Evolutionary conservation across 2,113 vertebrate species (phyloP).

Genomic region (Aptenodytes patagonicus): DNA sequence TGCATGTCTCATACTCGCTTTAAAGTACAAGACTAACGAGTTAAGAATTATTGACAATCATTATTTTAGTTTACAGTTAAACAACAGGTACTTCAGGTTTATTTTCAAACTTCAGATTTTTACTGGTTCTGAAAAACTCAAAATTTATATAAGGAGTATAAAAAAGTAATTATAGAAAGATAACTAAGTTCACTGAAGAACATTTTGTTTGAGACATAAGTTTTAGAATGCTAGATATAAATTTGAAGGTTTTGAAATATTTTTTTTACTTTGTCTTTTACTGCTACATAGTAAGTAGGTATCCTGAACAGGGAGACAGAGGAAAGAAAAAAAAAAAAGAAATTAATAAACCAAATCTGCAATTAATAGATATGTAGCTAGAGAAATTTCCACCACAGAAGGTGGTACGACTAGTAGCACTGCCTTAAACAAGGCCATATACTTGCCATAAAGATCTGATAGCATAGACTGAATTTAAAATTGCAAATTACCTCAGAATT

Average conservation of each 20-base stretch:
- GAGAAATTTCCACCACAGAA: neutral
- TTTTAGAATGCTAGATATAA: neutral
- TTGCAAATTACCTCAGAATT: slow-evolving; percentile 65
- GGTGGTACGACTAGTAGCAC: neutral
- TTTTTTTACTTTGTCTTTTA: neutral
- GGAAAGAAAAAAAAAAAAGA: too few relatives aligned
- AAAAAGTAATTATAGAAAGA: neutral
- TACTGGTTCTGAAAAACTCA: neutral
- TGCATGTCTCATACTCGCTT: neutral
- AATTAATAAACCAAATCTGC: neutral
- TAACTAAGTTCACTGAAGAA: neutral
- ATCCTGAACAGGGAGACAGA: neutral
- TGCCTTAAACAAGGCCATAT: neutral
- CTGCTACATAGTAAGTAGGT: neutral
- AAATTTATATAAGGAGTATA: neutral
- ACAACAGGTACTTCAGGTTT: neutral
- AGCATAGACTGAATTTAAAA: neutral
- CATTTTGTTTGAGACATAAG: neutral
- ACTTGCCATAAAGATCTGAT: neutral
- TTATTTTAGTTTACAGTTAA: neutral
- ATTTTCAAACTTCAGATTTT: neutral
- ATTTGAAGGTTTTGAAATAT: neutral
- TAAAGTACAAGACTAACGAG: neutral
- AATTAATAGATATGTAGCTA: neutral
- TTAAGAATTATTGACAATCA: neutral